Evolutionary conservation across 2,113 vertebrate species (phyloP), one percentile per base, ranked within the genome.

Genomic region (Anseranas semipalmata): DNA sequence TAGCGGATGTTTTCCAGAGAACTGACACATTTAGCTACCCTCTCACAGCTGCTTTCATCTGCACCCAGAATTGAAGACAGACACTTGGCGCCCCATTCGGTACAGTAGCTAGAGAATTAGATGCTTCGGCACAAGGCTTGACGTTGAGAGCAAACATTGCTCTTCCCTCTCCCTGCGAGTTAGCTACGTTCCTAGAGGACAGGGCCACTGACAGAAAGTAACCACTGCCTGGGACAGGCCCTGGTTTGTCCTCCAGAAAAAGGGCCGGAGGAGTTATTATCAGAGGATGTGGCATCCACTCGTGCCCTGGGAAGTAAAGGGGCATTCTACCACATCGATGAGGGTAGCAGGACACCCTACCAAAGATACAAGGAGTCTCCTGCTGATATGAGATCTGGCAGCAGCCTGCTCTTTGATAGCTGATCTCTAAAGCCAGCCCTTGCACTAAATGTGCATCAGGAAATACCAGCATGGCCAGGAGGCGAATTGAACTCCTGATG

Each of bases 1-100:
- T 30, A 79, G 11, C 59, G 53, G 72, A 50, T 81, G 81, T 91
- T 93, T 94, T 89, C 52, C 70, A 87, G 56, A 87, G 52, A 90
- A 62, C 3, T 1, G 5, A 59, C 81, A 43, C 30, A 68, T 87
- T 95, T 86, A 92, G 52, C 56, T 87, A 39, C 43, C 46, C 35
- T 90, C 84, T 82, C 43, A 60, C 22, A 68, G 67, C 46, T 52
- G 58, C 74, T 85, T 71, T 89, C 35, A 77, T 46, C 70, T 75
- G 52, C 9, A 88, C 59, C 37, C 2, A 18, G 35, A 33, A 87
- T 67, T 70, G 35, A 28, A 79, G 32, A 90, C 67, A 60, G 48
- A 10, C 32, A 9, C 52, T 78, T 91, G 73, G 70, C 74, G 78
- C 17, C 45, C 60, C 24, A 20, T 77, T 90, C 72, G 70, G 21